Evolutionary conservation across 2,113 vertebrate species (phyloP).

Genomic region (Syngnathus floridae): DNA sequence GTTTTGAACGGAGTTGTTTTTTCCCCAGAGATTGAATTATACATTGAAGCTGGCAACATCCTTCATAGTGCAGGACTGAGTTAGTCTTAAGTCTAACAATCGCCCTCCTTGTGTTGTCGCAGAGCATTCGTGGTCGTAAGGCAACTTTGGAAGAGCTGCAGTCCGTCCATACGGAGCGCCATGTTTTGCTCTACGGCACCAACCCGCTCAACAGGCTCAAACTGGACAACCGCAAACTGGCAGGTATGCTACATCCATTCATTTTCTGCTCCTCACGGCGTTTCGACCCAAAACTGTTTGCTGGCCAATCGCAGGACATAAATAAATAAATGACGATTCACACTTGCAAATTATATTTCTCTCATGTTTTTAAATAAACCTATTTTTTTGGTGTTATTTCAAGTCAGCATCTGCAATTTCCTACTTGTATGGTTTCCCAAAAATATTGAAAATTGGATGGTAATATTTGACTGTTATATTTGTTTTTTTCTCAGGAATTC

Average conservation of each 20-base stretch:
- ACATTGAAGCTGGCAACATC: not conserved
- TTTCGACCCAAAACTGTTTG: not conserved
- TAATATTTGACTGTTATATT: not conserved
- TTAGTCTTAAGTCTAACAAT: not conserved
- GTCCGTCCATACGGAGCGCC: constrained; percentile 78
- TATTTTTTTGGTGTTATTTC: not conserved
- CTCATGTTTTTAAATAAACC: not conserved
- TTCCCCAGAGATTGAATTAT: not conserved
- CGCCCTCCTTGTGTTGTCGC: not conserved
- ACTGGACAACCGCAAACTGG: constrained; percentile 89
- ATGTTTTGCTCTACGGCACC: constrained; percentile 84
- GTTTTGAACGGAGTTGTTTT: not conserved
- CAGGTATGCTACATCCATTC: constrained; percentile 61
- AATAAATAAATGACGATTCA: not conserved
- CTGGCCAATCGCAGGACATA: not conserved
- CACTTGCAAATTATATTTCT: not conserved
- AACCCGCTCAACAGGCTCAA: constrained; percentile 89
- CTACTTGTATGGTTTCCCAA: not conserved
- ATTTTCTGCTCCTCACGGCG: not conserved
- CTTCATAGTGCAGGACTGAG: not conserved
- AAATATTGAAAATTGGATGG: not conserved
- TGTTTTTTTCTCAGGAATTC: constrained; percentile 48
- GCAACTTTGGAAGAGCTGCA: constrained; percentile 87
- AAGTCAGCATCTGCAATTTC: not conserved
- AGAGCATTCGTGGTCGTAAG: constrained; percentile 84